Percentiles rank a stretch among this genome's conserved stretches.
Evolutionary conservation across 1,140 invertebrate species (phyloP).

Genomic region (Theocolax elegans): DNA sequence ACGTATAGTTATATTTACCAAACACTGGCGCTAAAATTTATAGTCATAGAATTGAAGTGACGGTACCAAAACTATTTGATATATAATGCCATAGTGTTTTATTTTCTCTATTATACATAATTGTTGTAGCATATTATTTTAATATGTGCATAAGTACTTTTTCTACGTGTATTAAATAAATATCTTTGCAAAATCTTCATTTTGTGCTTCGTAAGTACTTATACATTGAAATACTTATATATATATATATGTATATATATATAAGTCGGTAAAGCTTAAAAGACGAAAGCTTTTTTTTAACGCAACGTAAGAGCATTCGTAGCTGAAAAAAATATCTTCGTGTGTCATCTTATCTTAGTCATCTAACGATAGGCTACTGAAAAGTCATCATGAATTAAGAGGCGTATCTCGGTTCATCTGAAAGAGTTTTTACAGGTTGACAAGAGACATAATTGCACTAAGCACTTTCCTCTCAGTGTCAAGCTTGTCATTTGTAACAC

Average conservation of each 20-base stretch:
- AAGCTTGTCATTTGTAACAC: conserved; percentile 14
- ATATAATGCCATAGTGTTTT: too few species aligned
- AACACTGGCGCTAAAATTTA: too few species aligned
- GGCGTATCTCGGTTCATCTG: not conserved
- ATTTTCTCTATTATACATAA: too few species aligned
- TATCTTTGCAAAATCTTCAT: too few species aligned
- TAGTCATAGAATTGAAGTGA: too few species aligned
- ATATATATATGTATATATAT: too few species aligned
- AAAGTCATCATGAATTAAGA: conserved; percentile 29
- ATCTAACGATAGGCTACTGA: conserved; percentile 25
- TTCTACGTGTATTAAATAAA: not conserved
- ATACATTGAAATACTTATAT: too few species aligned
- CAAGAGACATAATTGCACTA: conserved; percentile 45
- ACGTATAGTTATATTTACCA: too few species aligned
- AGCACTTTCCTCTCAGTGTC: conserved; percentile 21
- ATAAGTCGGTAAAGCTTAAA: not conserved
- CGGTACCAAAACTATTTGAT: too few species aligned
- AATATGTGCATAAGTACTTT: not conserved
- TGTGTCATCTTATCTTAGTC: conserved; percentile 9
- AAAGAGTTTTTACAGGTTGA: conserved; percentile 27
- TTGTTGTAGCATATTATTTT: too few species aligned
- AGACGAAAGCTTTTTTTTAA: not conserved
- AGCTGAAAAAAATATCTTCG: conserved; percentile 1
- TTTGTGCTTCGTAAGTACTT: too few species aligned
- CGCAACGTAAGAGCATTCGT: not conserved